phyloP scores from a whole-genome alignment of 2,888 invertebrate species.

The Meganola albula region DNA sequence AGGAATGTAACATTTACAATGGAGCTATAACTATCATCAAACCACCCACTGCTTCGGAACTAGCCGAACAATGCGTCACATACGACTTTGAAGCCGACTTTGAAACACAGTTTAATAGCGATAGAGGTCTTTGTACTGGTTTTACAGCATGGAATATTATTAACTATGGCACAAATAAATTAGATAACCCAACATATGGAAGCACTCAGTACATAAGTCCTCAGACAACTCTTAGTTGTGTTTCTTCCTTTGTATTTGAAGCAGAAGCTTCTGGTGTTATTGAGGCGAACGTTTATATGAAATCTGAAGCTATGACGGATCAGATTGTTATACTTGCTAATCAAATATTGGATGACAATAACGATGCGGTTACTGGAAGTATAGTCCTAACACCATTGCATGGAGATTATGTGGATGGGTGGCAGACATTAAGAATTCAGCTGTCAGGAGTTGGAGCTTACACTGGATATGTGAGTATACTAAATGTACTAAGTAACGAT shows the following conservation, averaged over 20 bases:
- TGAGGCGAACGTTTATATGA: conserved; percentile 31
- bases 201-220: conserved; percentile 25
- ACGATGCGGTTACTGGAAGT: conserved; percentile 22
- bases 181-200: conserved; percentile 15
- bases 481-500: no score
- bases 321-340: conserved; percentile 25
- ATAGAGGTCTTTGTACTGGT: conserved; percentile 21
- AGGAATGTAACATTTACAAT: conserved; percentile 29
- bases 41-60: conserved; percentile 9
- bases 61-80: conserved; percentile 23
- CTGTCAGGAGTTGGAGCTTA: conserved; percentile 8
- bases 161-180: conserved; percentile 10
- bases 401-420: conserved; percentile 22
- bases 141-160: conserved; percentile 20
- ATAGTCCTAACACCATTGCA: conserved; percentile 11
- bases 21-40: conserved; percentile 15
- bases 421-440: conserved; percentile 22
- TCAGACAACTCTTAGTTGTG: conserved; percentile 17
- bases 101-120: conserved; percentile 15
- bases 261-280: conserved; percentile 22
- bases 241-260: conserved; percentile 22
- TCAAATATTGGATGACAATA: conserved; percentile 15
- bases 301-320: conserved; percentile 15
- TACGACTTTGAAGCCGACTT: conserved; percentile 26
- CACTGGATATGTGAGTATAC: conserved; percentile 31